Evolutionary conservation across 2,888 invertebrate species (phyloP), one percentile per base, ranked within the genome.

Genomic region (Nomada flava): DNA sequence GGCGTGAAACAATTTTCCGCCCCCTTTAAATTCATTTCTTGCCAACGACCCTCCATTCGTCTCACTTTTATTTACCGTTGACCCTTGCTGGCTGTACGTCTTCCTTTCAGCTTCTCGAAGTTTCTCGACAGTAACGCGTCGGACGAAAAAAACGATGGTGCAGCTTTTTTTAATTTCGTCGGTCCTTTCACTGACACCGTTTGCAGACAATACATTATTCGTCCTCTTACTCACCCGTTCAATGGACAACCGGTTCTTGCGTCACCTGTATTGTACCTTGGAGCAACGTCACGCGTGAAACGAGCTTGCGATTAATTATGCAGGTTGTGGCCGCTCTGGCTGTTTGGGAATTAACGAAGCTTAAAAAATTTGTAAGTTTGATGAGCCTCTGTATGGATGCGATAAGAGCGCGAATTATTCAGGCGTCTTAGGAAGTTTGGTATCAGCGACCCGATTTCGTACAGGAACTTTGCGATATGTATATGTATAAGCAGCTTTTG

Each of bases 1-100:
- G 13, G 62, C 62, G 60, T 23, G 64, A 47, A 80, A 26, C 47
- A 65, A 80, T 80, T 64, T 70, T 53, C 47, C 62, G 36, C 42
- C 53, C 64, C 50, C 47, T 52, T 65, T 65, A 65, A 73, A 73
- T 80, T 80, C 73, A 65, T 79, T 62, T 69, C 59, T 62, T 20
- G n/a, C 44, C 50, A 9, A 18, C 50, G 18, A 3, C 42, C 47
- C 4, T 64, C 62, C 29, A 52, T 71, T 79, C 52, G 79, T 67
- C n/a, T 55, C 50, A 47, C 42, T 10, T 18, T 36, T 15, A 18
- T 36, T 20, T 18, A 42, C 65, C 5, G 36, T 15, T 47, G 20
- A 26, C 50, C 55, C 47, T 44, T 29, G 36, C 26, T 44, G 55
- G 26, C 52, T 67, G 67, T 79, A 67, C 70, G 42, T 79, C 71